These are phyloP conservation scores for Microctonus hyperodae DNA, from an alignment of 2,888 invertebrate species.

Conservation along the genomic window DNA sequence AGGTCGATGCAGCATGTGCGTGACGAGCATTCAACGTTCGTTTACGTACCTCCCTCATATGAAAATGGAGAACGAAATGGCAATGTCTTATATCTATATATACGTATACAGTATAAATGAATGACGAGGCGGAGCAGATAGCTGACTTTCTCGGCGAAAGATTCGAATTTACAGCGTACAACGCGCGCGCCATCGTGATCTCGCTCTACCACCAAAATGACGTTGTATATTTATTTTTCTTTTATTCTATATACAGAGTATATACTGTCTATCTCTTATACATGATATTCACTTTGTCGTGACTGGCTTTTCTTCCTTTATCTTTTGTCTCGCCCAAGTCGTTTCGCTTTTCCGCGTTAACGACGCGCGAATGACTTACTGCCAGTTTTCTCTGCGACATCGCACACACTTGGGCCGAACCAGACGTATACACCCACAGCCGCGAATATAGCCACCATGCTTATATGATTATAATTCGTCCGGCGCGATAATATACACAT, in stretches of 20 bases:
- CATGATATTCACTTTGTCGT: neutral
- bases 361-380: conserved; percentile 45
- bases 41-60: conserved; percentile 17
- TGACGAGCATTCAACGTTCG: conserved; percentile 46
- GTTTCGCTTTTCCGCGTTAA: conserved; percentile 42
- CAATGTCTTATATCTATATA: neutral
- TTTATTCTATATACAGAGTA: neutral
- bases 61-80: conserved; percentile 27
- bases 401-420: neutral
- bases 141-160: conserved; percentile 1
- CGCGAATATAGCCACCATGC: conserved; percentile 37
- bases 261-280: neutral
- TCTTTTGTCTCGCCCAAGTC: conserved; percentile 36
- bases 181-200: conserved; percentile 20
- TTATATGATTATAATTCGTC: conserved; percentile 19
- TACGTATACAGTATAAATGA: neutral
- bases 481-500: neutral
- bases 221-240: conserved; percentile 5
- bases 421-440: conserved; percentile 27
- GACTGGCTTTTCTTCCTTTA: conserved; percentile 34
- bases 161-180: conserved; percentile 14
- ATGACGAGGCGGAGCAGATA: conserved; percentile 3
- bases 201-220: conserved; percentile 32
- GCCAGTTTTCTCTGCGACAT: conserved; percentile 21
- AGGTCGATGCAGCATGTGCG: conserved; percentile 60